Percentiles rank a stretch among this genome's conserved stretches.
These are phyloP conservation scores for Mus pahari DNA, from an alignment of 2,113 vertebrate species.

Conservation along the genomic window DNA sequence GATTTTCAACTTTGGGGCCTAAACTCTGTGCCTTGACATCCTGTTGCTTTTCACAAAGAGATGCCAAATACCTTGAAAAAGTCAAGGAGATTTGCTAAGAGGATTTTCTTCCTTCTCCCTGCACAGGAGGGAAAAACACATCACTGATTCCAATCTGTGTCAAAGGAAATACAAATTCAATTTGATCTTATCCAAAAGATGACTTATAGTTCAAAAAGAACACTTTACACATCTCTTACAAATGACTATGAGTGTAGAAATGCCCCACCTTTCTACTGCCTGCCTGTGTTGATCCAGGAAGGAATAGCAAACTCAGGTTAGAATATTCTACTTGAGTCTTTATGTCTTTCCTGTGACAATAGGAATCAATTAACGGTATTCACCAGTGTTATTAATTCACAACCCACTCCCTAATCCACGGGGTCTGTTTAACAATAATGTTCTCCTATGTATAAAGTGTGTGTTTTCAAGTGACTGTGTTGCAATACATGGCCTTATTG, in stretches of 20 bases:
- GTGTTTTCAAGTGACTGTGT: conserved; percentile 17
- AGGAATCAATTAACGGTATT: not conserved
- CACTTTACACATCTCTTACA: conserved; percentile 41
- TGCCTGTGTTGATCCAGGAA: not conserved
- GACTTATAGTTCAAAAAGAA: conserved; percentile 69
- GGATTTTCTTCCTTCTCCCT: conserved; percentile 30
- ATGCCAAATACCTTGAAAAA: conserved; percentile 47
- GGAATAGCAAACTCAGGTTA: not conserved
- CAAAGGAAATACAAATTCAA: conserved; percentile 73
- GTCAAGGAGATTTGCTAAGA: conserved; percentile 63
- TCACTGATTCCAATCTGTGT: conserved; percentile 66
- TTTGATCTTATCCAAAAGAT: conserved; percentile 67
- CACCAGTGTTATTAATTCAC: not conserved
- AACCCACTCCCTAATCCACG: not conserved
- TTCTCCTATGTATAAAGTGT: not conserved
- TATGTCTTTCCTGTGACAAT: not conserved
- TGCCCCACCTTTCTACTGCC: conserved; percentile 17
- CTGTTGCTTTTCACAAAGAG: conserved; percentile 23
- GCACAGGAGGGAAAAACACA: not conserved
- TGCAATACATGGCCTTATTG: not conserved
- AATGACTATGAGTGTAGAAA: conserved; percentile 2
- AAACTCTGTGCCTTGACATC: not conserved
- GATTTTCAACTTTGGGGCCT: not conserved
- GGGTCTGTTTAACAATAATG: not conserved
- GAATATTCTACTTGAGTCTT: not conserved